These are phyloP conservation scores for Eupristina koningsbergeri DNA, from an alignment of 1,140 invertebrate genomes.

Conservation along the genomic window DNA sequence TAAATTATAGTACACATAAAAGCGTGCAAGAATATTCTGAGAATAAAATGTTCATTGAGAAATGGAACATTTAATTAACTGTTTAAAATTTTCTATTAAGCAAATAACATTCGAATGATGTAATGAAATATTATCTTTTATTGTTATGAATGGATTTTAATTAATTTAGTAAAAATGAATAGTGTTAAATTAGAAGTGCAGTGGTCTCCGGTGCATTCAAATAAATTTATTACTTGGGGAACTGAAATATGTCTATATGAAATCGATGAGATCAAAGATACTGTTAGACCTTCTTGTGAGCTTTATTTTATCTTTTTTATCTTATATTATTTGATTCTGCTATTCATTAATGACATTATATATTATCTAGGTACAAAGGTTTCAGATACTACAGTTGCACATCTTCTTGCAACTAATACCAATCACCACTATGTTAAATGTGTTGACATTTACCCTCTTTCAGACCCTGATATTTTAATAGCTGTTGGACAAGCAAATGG, in stretches of 20 bases:
- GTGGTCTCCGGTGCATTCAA: slow-evolving; percentile 84
- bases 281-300: slow-evolving; percentile 76
- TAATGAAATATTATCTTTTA: background rate
- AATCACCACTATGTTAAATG: slow-evolving; percentile 82
- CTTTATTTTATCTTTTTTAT: slow-evolving; percentile 33
- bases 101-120: slow-evolving; percentile 15
- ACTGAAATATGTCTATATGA: slow-evolving; percentile 89
- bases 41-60: slow-evolving; percentile 26
- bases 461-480: slow-evolving; percentile 83
- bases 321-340: slow-evolving; percentile 22
- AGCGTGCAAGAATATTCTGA: background rate
- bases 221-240: slow-evolving; percentile 90
- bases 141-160: slow-evolving; percentile 13
- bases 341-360: background rate
- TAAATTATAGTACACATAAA: slow-evolving; percentile 39
- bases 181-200: slow-evolving; percentile 80
- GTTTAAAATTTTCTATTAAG: slow-evolving; percentile 10
- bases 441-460: slow-evolving; percentile 84
- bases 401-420: slow-evolving; percentile 79
- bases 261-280: slow-evolving; percentile 77
- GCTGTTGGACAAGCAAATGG: slow-evolving; percentile 90
- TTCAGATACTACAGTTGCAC: slow-evolving; percentile 79
- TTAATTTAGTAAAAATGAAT: slow-evolving; percentile 38
- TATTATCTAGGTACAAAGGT: slow-evolving; percentile 76
- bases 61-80: slow-evolving; percentile 31